Conservation (phyloP, 2,888 invertebrate species). For the Boloria selene region DNA sequence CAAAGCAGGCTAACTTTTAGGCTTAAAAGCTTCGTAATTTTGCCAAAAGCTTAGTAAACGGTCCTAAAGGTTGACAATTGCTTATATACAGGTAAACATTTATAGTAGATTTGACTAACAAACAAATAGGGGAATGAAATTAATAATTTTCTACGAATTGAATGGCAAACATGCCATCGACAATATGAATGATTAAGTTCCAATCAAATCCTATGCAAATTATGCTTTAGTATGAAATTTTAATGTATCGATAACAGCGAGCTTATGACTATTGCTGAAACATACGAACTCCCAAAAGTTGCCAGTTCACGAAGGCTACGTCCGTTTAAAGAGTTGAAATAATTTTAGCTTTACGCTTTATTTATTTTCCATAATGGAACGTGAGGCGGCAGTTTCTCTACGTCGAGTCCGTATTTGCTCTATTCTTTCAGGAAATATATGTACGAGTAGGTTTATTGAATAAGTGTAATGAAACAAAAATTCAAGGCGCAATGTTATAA, state of each 20-base stretch:
- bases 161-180: constrained; percentile 5
- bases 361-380: constrained; percentile 72
- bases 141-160: constrained; percentile 10
- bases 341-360: constrained; percentile 72
- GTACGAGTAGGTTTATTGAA: constrained; percentile 6
- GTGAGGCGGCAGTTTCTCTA: constrained; percentile 60
- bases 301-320: constrained; percentile 63
- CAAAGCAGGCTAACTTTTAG: constrained; percentile 28
- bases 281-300: constrained; percentile 46
- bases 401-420: constrained; percentile 21
- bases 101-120: constrained; percentile 1
- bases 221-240: constrained; percentile 25
- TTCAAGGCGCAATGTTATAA: background rate
- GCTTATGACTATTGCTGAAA: constrained; percentile 61
- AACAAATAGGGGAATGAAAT: background rate
- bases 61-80: constrained; percentile 24
- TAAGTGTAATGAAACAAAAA: background rate
- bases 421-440: constrained; percentile 4
- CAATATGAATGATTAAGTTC: constrained; percentile 20
- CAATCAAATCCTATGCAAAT: constrained; percentile 17
- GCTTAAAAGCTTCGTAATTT: constrained; percentile 28
- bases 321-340: constrained; percentile 70
- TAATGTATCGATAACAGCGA: constrained; percentile 45
- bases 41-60: constrained; percentile 20
- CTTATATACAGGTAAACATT: constrained; percentile 20